Conservation (phyloP, 2,113 vertebrate species). For the Conger conger region DNA sequence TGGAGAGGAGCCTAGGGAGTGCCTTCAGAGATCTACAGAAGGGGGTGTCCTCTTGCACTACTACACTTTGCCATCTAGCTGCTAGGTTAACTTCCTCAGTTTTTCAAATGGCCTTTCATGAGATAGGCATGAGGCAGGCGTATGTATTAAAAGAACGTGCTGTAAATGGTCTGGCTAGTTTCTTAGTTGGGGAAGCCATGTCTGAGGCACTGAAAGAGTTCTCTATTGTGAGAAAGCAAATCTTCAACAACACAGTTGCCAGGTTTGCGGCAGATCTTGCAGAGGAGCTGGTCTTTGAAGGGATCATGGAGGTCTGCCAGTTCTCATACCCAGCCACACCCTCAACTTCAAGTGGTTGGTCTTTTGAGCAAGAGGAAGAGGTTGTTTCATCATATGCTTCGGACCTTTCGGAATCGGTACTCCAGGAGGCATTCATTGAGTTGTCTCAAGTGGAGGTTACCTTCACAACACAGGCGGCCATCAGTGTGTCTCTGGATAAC, state of each 20-base stretch:
- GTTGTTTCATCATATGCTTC: constrained; percentile 88
- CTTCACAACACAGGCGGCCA: constrained; percentile 89
- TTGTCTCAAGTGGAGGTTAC: constrained; percentile 88
- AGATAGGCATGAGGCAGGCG: constrained; percentile 85
- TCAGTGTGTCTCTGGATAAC: constrained; percentile 88
- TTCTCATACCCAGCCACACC: constrained; percentile 89
- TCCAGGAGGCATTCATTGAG: constrained; percentile 97
- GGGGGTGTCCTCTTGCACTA: constrained; percentile 90
- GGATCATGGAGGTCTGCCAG: constrained; percentile 98
- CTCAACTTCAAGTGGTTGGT: constrained; percentile 65
- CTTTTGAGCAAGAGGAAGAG: constrained; percentile 82
- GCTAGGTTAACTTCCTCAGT: constrained; percentile 87
- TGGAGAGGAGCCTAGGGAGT: constrained; percentile 90
- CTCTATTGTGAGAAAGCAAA: constrained; percentile 86
- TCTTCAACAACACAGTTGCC: constrained; percentile 85
- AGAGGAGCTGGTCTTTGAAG: constrained; percentile 97
- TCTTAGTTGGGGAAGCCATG: constrained; percentile 89
- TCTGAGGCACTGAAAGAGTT: constrained; percentile 88
- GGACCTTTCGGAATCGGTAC: constrained; percentile 93
- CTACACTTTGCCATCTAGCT: constrained; percentile 87
- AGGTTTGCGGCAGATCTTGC: constrained; percentile 89
- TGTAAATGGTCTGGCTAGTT: constrained; percentile 83
- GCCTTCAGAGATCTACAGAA: constrained; percentile 93
- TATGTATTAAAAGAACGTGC: constrained; percentile 86
- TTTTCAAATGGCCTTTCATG: constrained; percentile 96